These are phyloP conservation scores for Stichopus horrens DNA, from an alignment of 53 echinoderm and acorn worm genomes.

Conservation along the genomic window DNA sequence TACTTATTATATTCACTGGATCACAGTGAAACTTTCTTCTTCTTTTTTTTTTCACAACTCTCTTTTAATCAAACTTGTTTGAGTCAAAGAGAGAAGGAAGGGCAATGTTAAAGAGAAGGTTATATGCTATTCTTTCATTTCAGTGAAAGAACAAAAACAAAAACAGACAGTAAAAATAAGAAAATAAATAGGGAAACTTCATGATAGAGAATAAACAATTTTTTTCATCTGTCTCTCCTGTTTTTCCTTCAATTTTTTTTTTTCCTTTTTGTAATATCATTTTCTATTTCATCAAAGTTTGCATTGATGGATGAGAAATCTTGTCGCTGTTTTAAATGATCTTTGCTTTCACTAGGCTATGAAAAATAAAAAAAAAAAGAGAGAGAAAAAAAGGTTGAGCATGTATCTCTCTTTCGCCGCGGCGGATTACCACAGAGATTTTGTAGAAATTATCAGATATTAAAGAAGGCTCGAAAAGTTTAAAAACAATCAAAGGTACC, in stretches of 20 bases:
- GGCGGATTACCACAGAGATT: neutral
- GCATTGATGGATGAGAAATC: neutral
- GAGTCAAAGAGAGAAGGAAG: neutral
- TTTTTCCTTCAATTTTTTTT: neutral
- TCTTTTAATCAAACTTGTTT: constrained; percentile 41
- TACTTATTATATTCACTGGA: neutral
- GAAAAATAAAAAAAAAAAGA: neutral
- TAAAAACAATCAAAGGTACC: neutral
- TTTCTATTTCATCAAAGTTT: no score
- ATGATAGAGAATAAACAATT: neutral
- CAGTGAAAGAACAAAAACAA: neutral
- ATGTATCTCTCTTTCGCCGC: neutral
- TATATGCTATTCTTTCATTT: neutral
- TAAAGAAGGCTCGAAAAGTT: neutral
- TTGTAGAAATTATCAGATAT: neutral
- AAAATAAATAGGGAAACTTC: neutral
- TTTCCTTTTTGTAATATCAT: neutral
- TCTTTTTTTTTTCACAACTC: constrained; percentile 40
- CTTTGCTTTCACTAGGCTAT: neutral
- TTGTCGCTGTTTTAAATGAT: neutral
- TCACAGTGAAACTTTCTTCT: constrained; percentile 8
- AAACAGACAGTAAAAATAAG: neutral
- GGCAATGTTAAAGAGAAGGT: neutral
- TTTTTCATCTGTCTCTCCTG: neutral
- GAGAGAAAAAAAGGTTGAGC: no score